Evolutionary conservation across 2,888 invertebrate genomes (phyloP).

Genomic region (Busseola fusca): DNA sequence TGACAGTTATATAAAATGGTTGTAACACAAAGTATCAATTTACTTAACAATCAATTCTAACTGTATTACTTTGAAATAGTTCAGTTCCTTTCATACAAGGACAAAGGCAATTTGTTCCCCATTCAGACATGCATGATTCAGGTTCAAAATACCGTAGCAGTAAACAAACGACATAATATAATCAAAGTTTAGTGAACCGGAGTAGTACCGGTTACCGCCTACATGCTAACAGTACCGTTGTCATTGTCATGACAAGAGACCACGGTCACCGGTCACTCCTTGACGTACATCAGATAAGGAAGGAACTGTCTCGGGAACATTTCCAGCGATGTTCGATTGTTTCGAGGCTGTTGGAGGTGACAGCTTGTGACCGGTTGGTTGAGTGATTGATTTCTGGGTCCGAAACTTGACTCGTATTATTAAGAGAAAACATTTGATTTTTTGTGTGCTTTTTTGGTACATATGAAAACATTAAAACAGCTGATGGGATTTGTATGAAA

Average conservation of each 20-base stretch:
- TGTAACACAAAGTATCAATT: not conserved
- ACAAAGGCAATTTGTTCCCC: slow-evolving; percentile 1
- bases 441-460: not conserved
- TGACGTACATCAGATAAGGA: slow-evolving; percentile 32
- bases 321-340: slow-evolving; percentile 3
- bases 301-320: not conserved
- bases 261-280: slow-evolving; percentile 20
- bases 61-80: not conserved
- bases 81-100: not conserved
- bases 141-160: slow-evolving; percentile 21
- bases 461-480: not conserved
- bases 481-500: not conserved
- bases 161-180: slow-evolving; percentile 35
- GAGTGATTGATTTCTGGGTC: not conserved
- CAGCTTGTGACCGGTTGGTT: not conserved
- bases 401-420: not conserved
- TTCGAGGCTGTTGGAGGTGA: not conserved
- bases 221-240: slow-evolving; percentile 55
- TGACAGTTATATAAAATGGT: not conserved
- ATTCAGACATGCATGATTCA: slow-evolving; percentile 2
- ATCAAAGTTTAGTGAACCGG: slow-evolving; percentile 48
- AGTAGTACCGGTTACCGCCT: slow-evolving; percentile 45
- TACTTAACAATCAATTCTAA: not conserved
- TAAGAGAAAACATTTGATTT: not conserved
- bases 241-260: slow-evolving; percentile 42